Percentiles rank a stretch among this genome's conserved stretches.
Conservation (phyloP, 2,113 vertebrate genomes). For the Pseudolaguvia tuberculata region DNA sequence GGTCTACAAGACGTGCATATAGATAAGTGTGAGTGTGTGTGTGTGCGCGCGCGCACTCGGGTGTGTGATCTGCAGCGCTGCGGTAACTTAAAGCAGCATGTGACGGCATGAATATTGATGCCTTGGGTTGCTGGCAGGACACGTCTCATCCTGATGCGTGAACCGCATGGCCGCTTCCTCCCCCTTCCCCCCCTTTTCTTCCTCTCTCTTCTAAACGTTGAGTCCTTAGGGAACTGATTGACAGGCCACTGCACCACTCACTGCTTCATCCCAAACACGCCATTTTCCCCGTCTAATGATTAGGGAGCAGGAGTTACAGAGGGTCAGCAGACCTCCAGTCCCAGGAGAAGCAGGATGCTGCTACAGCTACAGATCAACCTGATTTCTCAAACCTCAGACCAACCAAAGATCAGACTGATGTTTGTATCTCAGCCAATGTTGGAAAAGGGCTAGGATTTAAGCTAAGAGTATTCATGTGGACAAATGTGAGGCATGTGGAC, state of each 20-base stretch:
- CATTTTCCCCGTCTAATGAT: constrained; percentile 21
- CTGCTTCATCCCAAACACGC: constrained; percentile 48
- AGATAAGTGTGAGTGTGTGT: constrained; percentile 10
- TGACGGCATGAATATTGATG: constrained; percentile 69
- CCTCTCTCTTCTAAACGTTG: constrained; percentile 65
- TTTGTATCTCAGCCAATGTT: background rate
- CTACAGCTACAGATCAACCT: background rate
- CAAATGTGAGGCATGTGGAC: no score
- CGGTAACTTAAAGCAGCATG: constrained; percentile 56
- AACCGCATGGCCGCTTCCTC: constrained; percentile 60
- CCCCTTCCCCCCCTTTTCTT: constrained; percentile 26
- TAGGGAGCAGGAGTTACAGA: background rate
- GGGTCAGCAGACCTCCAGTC: background rate
- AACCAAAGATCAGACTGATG: background rate
- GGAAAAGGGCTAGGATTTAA: no score
- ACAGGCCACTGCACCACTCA: constrained; percentile 62
- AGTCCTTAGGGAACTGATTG: constrained; percentile 64
- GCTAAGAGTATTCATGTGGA: no score
- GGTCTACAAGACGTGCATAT: background rate
- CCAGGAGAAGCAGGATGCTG: background rate
- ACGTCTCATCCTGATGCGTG: constrained; percentile 67
- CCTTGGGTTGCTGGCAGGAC: constrained; percentile 65
- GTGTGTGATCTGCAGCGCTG: constrained; percentile 63
- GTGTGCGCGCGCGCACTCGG: constrained; percentile 46
- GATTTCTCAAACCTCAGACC: background rate